Evolutionary conservation across 2,888 invertebrate genomes (phyloP).

Genomic region (Heliconius sara): DNA sequence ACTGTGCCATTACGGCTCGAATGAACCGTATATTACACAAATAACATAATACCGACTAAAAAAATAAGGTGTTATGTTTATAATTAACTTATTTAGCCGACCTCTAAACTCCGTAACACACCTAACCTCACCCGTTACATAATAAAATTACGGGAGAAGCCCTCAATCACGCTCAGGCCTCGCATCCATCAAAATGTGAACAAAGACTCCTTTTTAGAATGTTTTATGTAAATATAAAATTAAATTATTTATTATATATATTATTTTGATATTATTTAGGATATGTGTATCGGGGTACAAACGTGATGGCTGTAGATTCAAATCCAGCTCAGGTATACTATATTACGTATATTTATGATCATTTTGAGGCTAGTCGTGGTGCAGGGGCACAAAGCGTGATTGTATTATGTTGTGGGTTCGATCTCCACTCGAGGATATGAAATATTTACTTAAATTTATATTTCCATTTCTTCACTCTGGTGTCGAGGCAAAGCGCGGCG

Average conservation of each 20-base stretch:
- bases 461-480: too few relatives aligned
- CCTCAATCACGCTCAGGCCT: slow-evolving; percentile 41
- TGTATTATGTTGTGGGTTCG: too few relatives aligned
- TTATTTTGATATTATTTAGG: not conserved
- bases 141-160: slow-evolving; percentile 40
- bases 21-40: not conserved
- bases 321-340: too few relatives aligned
- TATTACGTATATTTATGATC: too few relatives aligned
- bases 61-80: not conserved
- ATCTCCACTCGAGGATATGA: too few relatives aligned
- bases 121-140: slow-evolving; percentile 36
- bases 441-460: too few relatives aligned
- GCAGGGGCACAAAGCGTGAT: too few relatives aligned
- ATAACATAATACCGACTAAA: not conserved
- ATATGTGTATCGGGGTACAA: not conserved
- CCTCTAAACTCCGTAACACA: slow-evolving; percentile 18
- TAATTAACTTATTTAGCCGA: slow-evolving; percentile 17
- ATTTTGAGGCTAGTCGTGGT: too few relatives aligned
- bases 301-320: not conserved
- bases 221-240: slow-evolving; percentile 27
- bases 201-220: slow-evolving; percentile 41
- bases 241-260: not conserved
- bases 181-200: slow-evolving; percentile 43
- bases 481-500: too few relatives aligned
- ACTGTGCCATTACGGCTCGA: not conserved